Conservation (phyloP, 2,797 vertebrate species). For the Poecile montanus region DNA sequence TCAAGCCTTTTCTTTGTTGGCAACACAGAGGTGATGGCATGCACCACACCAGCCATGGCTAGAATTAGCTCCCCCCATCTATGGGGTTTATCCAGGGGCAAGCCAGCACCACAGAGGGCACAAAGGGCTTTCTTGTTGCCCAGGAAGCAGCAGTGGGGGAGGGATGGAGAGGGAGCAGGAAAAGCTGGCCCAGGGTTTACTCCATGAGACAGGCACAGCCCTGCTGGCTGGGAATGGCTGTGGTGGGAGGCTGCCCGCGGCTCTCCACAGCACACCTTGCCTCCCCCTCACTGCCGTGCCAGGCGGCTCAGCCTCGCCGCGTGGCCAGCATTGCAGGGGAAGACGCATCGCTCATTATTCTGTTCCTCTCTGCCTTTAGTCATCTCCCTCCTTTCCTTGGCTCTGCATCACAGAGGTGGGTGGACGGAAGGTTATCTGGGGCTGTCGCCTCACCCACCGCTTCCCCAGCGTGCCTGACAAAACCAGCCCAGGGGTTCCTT, state of each 20-base stretch:
- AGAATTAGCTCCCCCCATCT: fast-evolving
- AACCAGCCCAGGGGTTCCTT: constrained; percentile 38
- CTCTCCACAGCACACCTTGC: not conserved
- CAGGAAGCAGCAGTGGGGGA: not conserved
- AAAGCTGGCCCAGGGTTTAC: not conserved
- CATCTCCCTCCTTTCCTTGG: constrained; percentile 59
- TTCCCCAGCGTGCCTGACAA: constrained; percentile 37
- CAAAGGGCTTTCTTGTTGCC: not conserved
- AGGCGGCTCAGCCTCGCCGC: not conserved
- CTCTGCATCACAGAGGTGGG: constrained; percentile 60
- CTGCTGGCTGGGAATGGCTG: not conserved
- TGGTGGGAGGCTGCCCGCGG: not conserved
- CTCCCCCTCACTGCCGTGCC: not conserved
- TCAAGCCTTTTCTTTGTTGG: not conserved
- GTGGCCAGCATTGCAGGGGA: not conserved
- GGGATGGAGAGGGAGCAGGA: not conserved
- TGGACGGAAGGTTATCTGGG: constrained; percentile 65
- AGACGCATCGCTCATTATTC: constrained; percentile 17
- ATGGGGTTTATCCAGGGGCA: not conserved
- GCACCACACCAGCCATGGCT: fast-evolving
- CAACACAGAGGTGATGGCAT: not conserved
- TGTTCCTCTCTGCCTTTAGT: constrained; percentile 57
- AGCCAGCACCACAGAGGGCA: fast-evolving
- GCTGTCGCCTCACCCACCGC: constrained; percentile 58
- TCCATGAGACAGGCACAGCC: not conserved